Evolutionary conservation across 2,113 vertebrate genomes (phyloP), one percentile per base, ranked within the genome.

Genomic region (Paradisaea rubra): DNA sequence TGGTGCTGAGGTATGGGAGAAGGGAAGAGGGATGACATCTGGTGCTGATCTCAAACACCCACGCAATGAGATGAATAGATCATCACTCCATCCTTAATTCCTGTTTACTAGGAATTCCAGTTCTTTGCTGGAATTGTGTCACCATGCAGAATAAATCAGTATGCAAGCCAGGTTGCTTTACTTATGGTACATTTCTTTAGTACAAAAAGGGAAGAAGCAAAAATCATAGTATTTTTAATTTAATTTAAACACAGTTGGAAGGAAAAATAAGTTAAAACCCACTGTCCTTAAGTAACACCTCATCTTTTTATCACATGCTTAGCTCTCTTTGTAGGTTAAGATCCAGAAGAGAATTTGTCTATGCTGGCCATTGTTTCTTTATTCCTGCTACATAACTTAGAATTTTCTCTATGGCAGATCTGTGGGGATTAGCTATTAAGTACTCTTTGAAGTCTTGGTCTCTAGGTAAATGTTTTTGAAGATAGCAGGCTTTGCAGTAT

Each of bases 111-210:
- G 87, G 71, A 93, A 94, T 86, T 45, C 86, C 64, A 54, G 11
- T 64, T 95, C n/a, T 88, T 95, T 78, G 39, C 76, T 88, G 72
- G 60, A 95, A 83, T 83, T 81, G 45, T 94, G 78, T 94, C 76
- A 81, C 33, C 13, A 11, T 31, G 57, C 41, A 60, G 22, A 91
- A 68, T 25, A 78, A 71, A 88, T 91, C 41, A 56, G 56, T 66
- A 88, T 86, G 31, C 37, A 71, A 49, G 64, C 50, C 65, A 69
- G 7, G 31, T 86, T 88, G 23, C 69, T 73, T 77, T 86, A 56
- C 52, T 94, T 74, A 37, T 4, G 9, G 15, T 74, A 30, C 13
- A 5, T 53, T 81, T 61, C 53, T 83, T 82, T 25, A 42, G 11
- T 28, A 20, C 8, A 44, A 44, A 64, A 73, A 83, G 17, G 9